These are phyloP conservation scores for Polypedilum pembai DNA, from an alignment of 1,140 invertebrate species.

Conservation along the genomic window DNA sequence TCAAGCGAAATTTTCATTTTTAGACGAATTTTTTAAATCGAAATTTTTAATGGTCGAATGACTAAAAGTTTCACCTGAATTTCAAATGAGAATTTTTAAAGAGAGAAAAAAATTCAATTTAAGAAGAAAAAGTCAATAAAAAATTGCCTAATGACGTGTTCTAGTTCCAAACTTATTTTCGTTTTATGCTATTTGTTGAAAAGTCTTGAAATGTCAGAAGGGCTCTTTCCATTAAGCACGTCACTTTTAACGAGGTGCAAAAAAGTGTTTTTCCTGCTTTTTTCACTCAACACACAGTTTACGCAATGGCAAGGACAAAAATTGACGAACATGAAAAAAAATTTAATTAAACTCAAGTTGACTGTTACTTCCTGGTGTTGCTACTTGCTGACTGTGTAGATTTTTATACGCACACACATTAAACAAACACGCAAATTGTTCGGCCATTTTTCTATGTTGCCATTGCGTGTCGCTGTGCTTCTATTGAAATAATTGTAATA, in stretches of 20 bases:
- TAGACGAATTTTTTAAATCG: too few relatives aligned
- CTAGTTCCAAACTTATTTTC: too few relatives aligned
- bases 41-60: too few relatives aligned
- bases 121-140: too few relatives aligned
- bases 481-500: background rate
- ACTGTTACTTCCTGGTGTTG: conserved; percentile 26
- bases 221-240: conserved; percentile 6
- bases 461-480: background rate
- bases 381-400: background rate
- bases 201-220: background rate
- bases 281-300: background rate
- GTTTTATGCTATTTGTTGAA: too few relatives aligned
- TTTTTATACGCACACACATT: background rate
- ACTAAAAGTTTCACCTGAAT: background rate
- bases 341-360: conserved; percentile 26
- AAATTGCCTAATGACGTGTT: too few relatives aligned
- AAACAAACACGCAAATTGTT: background rate
- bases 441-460: background rate
- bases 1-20: too few relatives aligned
- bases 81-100: too few relatives aligned
- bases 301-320: too few relatives aligned
- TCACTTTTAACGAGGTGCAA: conserved; percentile 27
- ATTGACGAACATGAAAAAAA: too few relatives aligned
- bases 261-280: background rate
- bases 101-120: background rate